Evolutionary conservation across 37 sponge, comb jelly and placozoan species (phyloP).

Genomic region (Beroe forskalii): DNA sequence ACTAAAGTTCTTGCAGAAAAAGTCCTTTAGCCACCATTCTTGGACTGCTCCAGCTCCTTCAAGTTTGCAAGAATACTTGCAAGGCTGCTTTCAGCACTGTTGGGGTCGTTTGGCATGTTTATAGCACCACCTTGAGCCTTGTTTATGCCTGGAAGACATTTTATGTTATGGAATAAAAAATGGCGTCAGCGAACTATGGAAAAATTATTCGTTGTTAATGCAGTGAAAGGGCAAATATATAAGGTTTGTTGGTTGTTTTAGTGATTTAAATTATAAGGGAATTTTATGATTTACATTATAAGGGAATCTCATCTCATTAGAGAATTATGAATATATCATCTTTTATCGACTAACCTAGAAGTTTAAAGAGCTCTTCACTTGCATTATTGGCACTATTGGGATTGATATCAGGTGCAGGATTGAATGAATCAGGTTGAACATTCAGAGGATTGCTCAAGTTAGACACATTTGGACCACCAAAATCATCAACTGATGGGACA

Average conservation of each 20-base stretch:
- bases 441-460: neutral
- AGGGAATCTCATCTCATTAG: too few relatives aligned
- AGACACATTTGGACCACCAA: neutral
- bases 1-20: too few relatives aligned
- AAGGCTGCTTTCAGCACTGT: neutral
- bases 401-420: neutral
- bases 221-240: too few relatives aligned
- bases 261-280: too few relatives aligned
- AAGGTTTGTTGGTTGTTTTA: too few relatives aligned
- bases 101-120: neutral
- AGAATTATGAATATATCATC: too few relatives aligned
- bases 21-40: slow-evolving; percentile 36
- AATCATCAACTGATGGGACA: neutral
- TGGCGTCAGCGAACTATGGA: too few relatives aligned
- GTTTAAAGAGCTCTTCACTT: neutral
- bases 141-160: neutral
- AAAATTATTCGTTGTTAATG: too few relatives aligned
- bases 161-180: too few relatives aligned
- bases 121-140: neutral
- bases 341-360: slow-evolving; percentile 37
- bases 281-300: too few relatives aligned
- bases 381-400: neutral
- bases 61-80: slow-evolving; percentile 34
- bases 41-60: neutral
- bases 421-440: neutral